phyloP scores from a whole-genome alignment of 2,113 vertebrate genomes.

The Myanophis thanlyinensis region DNA sequence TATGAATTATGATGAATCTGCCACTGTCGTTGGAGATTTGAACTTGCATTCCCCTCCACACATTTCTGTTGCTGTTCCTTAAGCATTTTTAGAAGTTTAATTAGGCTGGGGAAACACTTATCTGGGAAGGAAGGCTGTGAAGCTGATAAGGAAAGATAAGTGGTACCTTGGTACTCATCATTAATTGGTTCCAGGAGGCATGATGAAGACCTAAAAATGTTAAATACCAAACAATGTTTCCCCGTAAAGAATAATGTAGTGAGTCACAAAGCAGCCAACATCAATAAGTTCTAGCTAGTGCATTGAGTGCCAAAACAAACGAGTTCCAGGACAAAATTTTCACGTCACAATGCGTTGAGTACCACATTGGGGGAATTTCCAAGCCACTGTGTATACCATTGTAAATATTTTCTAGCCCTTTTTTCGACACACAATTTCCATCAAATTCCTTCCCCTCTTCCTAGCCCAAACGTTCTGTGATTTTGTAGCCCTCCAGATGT shows the following conservation, averaged over 20 bases:
- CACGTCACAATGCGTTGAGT: background rate
- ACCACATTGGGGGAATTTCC: background rate
- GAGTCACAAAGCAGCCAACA: background rate
- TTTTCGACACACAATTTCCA: background rate
- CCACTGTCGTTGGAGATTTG: background rate
- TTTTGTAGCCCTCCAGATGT: background rate
- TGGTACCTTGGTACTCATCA: background rate
- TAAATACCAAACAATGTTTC: background rate
- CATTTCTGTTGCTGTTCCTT: background rate
- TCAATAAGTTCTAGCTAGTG: background rate
- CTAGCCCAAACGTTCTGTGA: background rate
- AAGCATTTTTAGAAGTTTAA: background rate
- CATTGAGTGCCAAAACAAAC: background rate
- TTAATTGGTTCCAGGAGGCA: background rate
- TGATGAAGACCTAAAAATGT: background rate
- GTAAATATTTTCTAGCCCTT: background rate
- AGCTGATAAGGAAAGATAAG: background rate
- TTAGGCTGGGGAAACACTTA: background rate
- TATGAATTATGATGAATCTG: background rate
- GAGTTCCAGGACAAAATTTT: background rate
- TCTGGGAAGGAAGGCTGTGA: background rate
- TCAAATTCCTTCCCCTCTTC: background rate
- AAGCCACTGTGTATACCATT: background rate
- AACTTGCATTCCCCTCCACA: background rate
- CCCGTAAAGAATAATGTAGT: background rate